Base-by-base conservation (phyloP, 2,888 invertebrate genomes). In the Pterobdella sp. region DNA sequence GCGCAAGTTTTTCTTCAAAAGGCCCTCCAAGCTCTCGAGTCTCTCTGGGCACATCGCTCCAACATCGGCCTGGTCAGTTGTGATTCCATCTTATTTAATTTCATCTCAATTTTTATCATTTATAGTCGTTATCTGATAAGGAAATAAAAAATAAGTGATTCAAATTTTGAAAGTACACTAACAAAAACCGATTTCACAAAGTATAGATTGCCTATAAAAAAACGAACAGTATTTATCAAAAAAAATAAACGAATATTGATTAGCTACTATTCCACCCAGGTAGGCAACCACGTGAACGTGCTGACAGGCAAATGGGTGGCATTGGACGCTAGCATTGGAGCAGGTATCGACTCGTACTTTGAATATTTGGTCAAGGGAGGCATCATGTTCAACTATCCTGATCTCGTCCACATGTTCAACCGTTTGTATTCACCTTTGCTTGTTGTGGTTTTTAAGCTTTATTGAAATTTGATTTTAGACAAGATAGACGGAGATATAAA, bases 361-460 rank as follows among this genome's bases (percentile, higher is more conserved):
- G 98, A 98, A 84, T 98, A 99, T 84, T 86, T 98, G 77, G 95
- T 95, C 0, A 99, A 99, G 87, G 97, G 94, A 7, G 90, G 94
- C 0, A 88, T 95, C 70, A 85, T 98, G 75, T 87, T 98, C 32
- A 91, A 94, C 82, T 88, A 90, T 77, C 94, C 97, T 0, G 90
- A 93, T 80, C 84, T 98, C 35, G 89, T 96, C 87, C 89, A 91
- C 69, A 92, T 94, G 88, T 98, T 97, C 81, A 87, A 89, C 74
- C 91, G 85, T 85, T 35, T 1, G 52, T 56, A n/a, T n/a, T n/a
- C n/a, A n/a, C n/a, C n/a, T n/a, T n/a, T n/a, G n/a, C n/a, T n/a
- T n/a, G n/a, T n/a, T n/a, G n/a, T n/a, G n/a, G n/a, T n/a, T n/a
- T n/a, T n/a, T n/a, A n/a, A n/a, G n/a, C n/a, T n/a, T n/a, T n/a